Evolutionary conservation across 2,113 vertebrate species (phyloP), one percentile per base, ranked within the genome.

Genomic region (Peucedramus taeniatus): DNA sequence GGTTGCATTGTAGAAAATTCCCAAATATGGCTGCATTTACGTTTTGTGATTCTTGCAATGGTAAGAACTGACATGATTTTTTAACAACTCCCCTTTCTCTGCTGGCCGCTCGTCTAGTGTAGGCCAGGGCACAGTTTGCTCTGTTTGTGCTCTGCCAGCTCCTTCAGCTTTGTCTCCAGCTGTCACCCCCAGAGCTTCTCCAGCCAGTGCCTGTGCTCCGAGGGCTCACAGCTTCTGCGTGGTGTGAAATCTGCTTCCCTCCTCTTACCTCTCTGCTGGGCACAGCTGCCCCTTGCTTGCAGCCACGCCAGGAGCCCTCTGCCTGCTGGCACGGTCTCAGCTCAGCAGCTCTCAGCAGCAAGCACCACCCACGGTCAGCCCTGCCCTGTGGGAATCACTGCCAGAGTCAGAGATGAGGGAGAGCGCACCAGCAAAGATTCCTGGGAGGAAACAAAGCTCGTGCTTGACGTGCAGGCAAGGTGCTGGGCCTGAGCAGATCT

Each of bases 251-350:
- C 54, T 24, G 6, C 0, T 59, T 59, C 17, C 54, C 30, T 51
- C 14, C 54, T 83, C 61, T 63, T 35, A 17, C 26, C 17, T 40
- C 18, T 87, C n/a, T 21, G 6, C 45, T 50, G 65, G 42, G 31
- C 47, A 47, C 4, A 7, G 49, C 44, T 79, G 37, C 16, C 30
- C 59, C 33, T 70, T 63, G 56, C 28, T 39, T 50, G 39, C 18
- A 95, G 39, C 56, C 57, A 17, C 3, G 1, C 23, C 28, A 84
- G 61, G 42, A 69, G 15, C 30, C 15, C 39, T 87, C 59, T 76
- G 65, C 57, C n/a, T 4, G 0, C 18, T 65, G 45, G n/a, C 0
- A 0, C 12, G 20, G 42, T 63, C 49, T 75, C 22, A 15, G 59
- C 47, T 82, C 10, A 1, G 74, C 60, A 26, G 35, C 50, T 77